Conservation (phyloP, 1,140 invertebrate genomes). For the Drosophila takahashii region DNA sequence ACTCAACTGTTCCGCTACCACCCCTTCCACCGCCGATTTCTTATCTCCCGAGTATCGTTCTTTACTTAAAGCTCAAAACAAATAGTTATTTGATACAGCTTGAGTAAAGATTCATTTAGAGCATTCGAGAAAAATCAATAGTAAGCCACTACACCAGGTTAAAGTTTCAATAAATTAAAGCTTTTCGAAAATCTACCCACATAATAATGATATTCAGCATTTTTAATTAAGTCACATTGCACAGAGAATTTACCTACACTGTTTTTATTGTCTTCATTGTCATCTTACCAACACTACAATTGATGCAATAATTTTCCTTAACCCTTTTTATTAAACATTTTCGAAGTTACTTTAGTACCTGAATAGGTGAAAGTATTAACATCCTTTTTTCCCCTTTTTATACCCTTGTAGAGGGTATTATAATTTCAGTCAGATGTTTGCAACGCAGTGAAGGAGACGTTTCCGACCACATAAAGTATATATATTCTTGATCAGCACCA, state of each 20-base stretch:
- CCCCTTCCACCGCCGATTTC: conserved; percentile 8
- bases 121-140: not conserved
- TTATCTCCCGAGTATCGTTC: conserved; percentile 11
- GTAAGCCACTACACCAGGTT: too few relatives aligned
- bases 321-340: not conserved
- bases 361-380: not conserved
- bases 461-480: too few relatives aligned
- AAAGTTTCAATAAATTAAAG: not conserved
- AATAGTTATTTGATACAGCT: not conserved
- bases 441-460: too few relatives aligned
- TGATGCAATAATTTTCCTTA: not conserved
- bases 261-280: not conserved
- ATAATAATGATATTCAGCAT: not conserved
- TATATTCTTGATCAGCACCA: too few relatives aligned
- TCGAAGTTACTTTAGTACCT: not conserved
- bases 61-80: conserved; percentile 11
- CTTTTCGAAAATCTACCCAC: not conserved
- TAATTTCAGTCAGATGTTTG: too few relatives aligned
- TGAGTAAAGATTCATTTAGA: not conserved
- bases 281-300: not conserved
- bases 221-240: too few relatives aligned
- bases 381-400: conserved; percentile 6
- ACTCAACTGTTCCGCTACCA: conserved; percentile 31
- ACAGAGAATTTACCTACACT: not conserved
- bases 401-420: too few relatives aligned